Evolutionary conservation across 2,113 vertebrate species (phyloP).

Genomic region (Xenotilapia longispinis): DNA sequence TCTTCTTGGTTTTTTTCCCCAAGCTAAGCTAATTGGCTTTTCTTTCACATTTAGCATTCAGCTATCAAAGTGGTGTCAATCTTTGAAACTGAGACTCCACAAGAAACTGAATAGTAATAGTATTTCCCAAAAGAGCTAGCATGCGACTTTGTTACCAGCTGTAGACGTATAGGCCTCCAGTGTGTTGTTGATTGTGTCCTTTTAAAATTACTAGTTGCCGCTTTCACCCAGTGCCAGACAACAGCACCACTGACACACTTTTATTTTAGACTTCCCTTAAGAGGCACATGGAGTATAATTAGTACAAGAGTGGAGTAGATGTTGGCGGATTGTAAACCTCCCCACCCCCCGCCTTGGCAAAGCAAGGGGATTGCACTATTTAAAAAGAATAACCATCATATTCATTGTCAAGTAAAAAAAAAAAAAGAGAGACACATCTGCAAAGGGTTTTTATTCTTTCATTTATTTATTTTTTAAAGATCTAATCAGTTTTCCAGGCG

Average conservation of each 20-base stretch:
- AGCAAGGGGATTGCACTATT: conserved; percentile 39
- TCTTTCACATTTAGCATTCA: not conserved
- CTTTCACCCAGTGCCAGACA: conserved; percentile 21
- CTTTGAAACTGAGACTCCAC: not conserved
- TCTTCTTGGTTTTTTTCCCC: rapidly evolving
- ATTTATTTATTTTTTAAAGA: not conserved
- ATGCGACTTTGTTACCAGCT: not conserved
- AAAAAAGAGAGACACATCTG: not conserved
- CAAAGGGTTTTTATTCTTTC: not conserved
- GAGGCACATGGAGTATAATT: conserved; percentile 38
- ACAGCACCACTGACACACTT: conserved; percentile 33
- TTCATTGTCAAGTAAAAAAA: not conserved
- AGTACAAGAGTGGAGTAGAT: conserved; percentile 18
- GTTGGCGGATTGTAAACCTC: conserved; percentile 14
- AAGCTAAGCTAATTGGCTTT: not conserved
- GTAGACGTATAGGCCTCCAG: not conserved
- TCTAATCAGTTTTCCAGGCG: conserved; percentile 4
- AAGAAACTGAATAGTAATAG: not conserved
- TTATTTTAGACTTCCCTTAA: conserved; percentile 18
- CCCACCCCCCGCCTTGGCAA: not conserved
- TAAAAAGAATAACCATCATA: conserved; percentile 49
- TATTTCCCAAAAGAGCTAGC: not conserved
- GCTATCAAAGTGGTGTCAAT: not conserved
- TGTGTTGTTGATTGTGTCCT: not conserved
- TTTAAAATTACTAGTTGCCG: not conserved